Evolutionary conservation across 2,888 invertebrate species (phyloP).

Genomic region (Caenorhabditis afra): DNA sequence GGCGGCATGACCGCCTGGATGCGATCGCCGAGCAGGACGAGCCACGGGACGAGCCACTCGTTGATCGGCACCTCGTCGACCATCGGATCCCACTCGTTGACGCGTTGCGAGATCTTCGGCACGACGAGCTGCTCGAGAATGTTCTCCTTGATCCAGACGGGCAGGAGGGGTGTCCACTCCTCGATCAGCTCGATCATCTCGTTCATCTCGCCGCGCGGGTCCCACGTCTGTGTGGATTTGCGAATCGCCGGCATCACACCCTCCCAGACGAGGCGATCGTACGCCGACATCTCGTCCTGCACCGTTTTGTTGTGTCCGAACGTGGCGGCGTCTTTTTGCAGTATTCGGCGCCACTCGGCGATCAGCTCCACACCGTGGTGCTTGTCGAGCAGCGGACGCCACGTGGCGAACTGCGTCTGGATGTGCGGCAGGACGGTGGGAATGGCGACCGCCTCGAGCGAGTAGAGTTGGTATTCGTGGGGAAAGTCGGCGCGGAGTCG

Average conservation of each 20-base stretch:
- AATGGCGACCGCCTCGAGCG: constrained; percentile 89
- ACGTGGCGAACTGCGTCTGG: constrained; percentile 86
- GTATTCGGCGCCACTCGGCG: constrained; percentile 71
- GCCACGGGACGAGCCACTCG: constrained; percentile 97
- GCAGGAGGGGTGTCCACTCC: constrained; percentile 88
- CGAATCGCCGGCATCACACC: constrained; percentile 90
- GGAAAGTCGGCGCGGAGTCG: constrained; percentile 85
- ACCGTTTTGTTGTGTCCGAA: constrained; percentile 49
- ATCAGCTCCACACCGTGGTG: constrained; percentile 81
- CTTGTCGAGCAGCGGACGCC: constrained; percentile 89
- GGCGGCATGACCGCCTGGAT: constrained; percentile 88
- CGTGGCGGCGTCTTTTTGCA: constrained; percentile 30
- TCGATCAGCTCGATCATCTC: constrained; percentile 88
- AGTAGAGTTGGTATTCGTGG: constrained; percentile 87
- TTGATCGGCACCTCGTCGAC: constrained; percentile 96
- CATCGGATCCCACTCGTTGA: constrained; percentile 89
- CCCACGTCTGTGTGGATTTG: constrained; percentile 84
- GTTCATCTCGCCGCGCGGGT: constrained; percentile 85
- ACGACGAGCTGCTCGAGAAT: constrained; percentile 85
- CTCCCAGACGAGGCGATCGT: constrained; percentile 91
- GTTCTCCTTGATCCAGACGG: constrained; percentile 89
- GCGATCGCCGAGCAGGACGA: constrained; percentile 87
- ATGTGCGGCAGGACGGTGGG: constrained; percentile 90
- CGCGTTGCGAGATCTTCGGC: constrained; percentile 71
- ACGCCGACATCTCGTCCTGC: constrained; percentile 84